Conservation (phyloP, 2,888 invertebrate species). For the Nebria salina region DNA sequence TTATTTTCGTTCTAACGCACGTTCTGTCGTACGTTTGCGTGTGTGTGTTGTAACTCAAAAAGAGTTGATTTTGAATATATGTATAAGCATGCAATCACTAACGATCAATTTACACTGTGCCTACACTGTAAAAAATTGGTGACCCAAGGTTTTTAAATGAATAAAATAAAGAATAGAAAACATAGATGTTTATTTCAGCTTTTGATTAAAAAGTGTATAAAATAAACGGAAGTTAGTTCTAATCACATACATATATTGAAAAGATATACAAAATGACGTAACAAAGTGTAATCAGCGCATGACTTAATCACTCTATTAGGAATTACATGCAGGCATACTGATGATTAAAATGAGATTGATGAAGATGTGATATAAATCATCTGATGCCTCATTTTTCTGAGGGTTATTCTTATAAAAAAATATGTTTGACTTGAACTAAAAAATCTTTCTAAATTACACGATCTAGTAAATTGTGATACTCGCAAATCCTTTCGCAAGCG, state of each 20-base stretch:
- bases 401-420: no score
- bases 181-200: no score
- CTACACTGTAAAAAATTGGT: no score
- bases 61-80: not conserved
- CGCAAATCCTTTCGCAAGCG: not conserved
- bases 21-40: not conserved
- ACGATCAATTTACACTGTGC: no score
- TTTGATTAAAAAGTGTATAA: not conserved
- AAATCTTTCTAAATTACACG: no score
- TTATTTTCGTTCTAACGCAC: no score
- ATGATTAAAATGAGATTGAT: not conserved
- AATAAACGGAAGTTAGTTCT: not conserved
- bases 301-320: not conserved
- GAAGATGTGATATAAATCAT: not conserved
- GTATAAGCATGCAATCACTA: no score
- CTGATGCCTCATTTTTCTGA: not conserved
- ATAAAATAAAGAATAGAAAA: no score
- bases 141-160: no score
- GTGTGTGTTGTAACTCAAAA: not conserved
- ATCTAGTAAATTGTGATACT: not conserved
- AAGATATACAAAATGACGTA: not conserved
- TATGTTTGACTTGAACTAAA: no score
- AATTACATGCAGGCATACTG: not conserved
- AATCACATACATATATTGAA: not conserved
- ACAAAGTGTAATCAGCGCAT: not conserved